Evolutionary conservation across 2,888 invertebrate species (phyloP), one percentile per base, ranked within the genome.

Genomic region (Aphrophora alni): DNA sequence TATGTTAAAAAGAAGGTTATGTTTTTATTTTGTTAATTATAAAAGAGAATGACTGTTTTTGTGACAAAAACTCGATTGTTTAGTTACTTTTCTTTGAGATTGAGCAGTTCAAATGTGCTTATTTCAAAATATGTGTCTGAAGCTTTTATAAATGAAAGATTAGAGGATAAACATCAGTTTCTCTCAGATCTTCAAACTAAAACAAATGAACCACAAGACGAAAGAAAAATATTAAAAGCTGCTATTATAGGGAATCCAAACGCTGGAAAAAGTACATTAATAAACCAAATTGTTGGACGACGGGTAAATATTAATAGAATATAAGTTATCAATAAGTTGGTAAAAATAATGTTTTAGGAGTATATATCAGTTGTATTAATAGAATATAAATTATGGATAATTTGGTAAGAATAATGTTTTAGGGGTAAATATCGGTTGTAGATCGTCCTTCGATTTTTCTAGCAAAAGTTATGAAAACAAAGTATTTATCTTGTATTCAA

Each of bases 221-320:
- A 21, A 21, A 59, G 21, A 5, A 89, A 87, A 89, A 87, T 92
- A n/a, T 88, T 93, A 8, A 93, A 92, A 88, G 93, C 97, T 28
- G 96, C 98, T 8, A 93, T 99, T 26, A 92, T 99, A 84, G 99
- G 99, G 1, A 91, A 95, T 17, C 98, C 99, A 3, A 99, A 99
- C 91, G 94, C 94, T 75, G 99, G 99, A 33, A 99, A 99, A 88
- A 98, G 98, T 87, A 98, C 98, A 0, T 90, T 99, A 38, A 95
- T 98, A 38, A 99, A 99, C 89, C 92, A 92, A 86, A 90, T 99
- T 27, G 91, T 96, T 78, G 93, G 94, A 83, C 91, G 95, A 88
- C 93, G 93, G 88, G 96, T 96, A 88, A 87, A 21, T 59, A 44
- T 44, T 14, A 44, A 44, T 44, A 44, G 44, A 4, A 33, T 33